These are phyloP conservation scores for Manis crassicaudata DNA, from an alignment of 2,797 vertebrate species.

Conservation along the genomic window DNA sequence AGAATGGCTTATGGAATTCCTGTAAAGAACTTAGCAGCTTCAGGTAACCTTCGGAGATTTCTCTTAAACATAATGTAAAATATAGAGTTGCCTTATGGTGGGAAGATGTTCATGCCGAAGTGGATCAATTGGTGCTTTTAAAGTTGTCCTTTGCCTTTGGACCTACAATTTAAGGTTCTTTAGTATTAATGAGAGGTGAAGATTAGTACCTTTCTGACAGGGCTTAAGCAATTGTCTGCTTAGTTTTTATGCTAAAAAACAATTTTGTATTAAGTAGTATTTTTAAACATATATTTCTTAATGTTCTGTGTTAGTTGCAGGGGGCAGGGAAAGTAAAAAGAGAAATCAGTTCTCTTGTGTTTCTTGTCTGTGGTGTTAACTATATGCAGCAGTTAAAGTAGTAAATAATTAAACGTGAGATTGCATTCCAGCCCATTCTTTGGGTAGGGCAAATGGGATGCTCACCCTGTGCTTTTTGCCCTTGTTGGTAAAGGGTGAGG, in stretches of 20 bases:
- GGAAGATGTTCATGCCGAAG: neutral
- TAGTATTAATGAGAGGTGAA: neutral
- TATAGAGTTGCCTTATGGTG: neutral
- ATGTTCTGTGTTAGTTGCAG: neutral
- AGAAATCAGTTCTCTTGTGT: neutral
- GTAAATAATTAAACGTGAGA: neutral
- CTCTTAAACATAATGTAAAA: conserved; percentile 46
- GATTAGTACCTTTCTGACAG: neutral
- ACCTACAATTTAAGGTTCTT: neutral
- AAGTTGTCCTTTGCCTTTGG: conserved; percentile 22
- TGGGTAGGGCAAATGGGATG: neutral
- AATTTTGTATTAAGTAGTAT: conserved; percentile 7
- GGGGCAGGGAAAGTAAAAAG: neutral
- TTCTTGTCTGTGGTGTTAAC: neutral
- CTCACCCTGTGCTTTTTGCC: neutral
- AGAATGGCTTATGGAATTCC: neutral
- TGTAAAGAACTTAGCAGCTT: neutral
- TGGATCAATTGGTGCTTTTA: neutral
- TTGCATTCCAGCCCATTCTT: neutral
- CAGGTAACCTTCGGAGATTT: neutral
- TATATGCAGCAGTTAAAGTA: neutral
- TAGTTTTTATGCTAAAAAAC: conserved; percentile 17
- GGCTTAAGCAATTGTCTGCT: neutral
- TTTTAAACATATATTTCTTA: conserved; percentile 33
- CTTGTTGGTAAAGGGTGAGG: neutral